These are phyloP conservation scores for Meandrusa payeni DNA, from an alignment of 2,888 invertebrate genomes.

Conservation along the genomic window DNA sequence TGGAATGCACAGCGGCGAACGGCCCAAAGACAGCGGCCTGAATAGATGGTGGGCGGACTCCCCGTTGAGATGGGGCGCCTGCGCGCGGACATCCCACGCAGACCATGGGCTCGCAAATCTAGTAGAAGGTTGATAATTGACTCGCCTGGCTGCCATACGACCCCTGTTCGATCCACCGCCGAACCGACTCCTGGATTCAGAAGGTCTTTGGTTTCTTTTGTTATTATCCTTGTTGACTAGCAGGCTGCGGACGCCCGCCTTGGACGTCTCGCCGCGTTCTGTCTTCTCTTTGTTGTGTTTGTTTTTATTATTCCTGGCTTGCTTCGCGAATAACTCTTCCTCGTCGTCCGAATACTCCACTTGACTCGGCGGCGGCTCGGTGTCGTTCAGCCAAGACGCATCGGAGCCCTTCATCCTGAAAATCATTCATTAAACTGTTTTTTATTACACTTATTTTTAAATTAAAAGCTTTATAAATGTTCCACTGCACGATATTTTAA, in stretches of 20 bases:
- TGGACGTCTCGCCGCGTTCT: constrained; percentile 54
- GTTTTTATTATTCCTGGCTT: constrained; percentile 53
- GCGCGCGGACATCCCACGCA: constrained; percentile 42
- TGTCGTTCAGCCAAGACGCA: constrained; percentile 92
- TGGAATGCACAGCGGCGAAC: constrained; percentile 36
- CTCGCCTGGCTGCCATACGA: constrained; percentile 49
- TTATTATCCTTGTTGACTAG: constrained; percentile 40
- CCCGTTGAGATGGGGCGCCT: constrained; percentile 42
- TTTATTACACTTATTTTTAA: too few relatives aligned
- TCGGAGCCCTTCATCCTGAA: constrained; percentile 90
- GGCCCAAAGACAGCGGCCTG: too few relatives aligned
- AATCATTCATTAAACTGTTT: too few relatives aligned
- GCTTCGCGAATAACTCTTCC: constrained; percentile 82
- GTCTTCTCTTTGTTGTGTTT: constrained; percentile 41
- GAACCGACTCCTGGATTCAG: constrained; percentile 65
- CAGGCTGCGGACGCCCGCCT: too few relatives aligned
- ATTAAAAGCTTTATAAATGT: too few relatives aligned
- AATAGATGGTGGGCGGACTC: constrained; percentile 22
- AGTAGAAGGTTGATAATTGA: constrained; percentile 44
- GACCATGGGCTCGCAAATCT: constrained; percentile 46
- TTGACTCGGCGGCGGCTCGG: constrained; percentile 89
- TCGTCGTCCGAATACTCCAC: constrained; percentile 95
- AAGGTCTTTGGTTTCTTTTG: constrained; percentile 64
- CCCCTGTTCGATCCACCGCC: constrained; percentile 61
- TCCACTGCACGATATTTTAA: too few relatives aligned